Percentiles rank a stretch among this genome's conserved stretches.
These are phyloP conservation scores for Dromaius novaehollandiae DNA, from an alignment of 2,113 vertebrate genomes.

Conservation along the genomic window DNA sequence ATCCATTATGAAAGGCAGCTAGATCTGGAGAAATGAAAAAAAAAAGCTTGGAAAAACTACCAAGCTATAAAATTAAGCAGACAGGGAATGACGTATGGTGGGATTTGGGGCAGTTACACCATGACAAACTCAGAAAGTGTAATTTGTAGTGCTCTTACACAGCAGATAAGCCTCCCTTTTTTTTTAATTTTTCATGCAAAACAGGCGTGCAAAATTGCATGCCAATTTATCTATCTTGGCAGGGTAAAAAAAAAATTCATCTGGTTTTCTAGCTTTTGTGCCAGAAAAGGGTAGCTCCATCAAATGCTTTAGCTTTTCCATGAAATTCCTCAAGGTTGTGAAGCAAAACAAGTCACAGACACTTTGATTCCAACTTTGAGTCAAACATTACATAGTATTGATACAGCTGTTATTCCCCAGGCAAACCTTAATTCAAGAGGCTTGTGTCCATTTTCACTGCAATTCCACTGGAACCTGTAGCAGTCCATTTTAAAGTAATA, in stretches of 20 bases:
- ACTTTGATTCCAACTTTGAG: constrained; percentile 46
- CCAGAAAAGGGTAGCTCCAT: constrained; percentile 56
- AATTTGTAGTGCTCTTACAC: not conserved
- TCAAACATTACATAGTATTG: constrained; percentile 33
- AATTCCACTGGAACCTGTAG: constrained; percentile 54
- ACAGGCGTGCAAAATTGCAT: not conserved
- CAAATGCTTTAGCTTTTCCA: constrained; percentile 50
- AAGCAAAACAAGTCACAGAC: constrained; percentile 41
- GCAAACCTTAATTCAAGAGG: constrained; percentile 42
- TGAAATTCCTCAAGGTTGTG: constrained; percentile 23
- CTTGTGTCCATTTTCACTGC: constrained; percentile 54
- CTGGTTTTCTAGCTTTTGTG: constrained; percentile 52
- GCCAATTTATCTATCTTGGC: not conserved
- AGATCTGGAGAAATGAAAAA: not conserved
- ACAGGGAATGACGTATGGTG: rapidly evolving
- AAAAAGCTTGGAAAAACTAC: not conserved
- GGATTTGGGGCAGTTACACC: not conserved
- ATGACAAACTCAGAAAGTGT: not conserved
- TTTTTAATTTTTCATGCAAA: not conserved
- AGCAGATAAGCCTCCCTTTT: not conserved
- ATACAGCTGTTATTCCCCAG: constrained; percentile 30
- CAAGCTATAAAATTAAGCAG: not conserved
- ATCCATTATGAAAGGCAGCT: not conserved
- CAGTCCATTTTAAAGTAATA: not conserved
- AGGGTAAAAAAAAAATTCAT: not conserved